Evolutionary conservation across 2,888 invertebrate species (phyloP), one percentile per base, ranked within the genome.

Genomic region (Ptilodon capucinus): DNA sequence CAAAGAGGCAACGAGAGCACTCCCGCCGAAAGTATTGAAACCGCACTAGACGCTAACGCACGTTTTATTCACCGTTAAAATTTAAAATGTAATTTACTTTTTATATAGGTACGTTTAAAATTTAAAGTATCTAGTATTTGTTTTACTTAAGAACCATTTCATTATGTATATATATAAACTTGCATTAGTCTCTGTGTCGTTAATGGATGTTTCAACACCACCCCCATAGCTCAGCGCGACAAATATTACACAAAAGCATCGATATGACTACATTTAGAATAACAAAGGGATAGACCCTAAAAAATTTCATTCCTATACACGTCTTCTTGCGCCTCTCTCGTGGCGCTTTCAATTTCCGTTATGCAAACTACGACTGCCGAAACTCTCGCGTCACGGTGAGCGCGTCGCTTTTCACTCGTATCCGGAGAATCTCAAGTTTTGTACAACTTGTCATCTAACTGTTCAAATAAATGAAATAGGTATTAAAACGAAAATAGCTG

Each of bases 1-100:
- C 84, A 85, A 83, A 84, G 83, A 44, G 51, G 58, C n/a, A n/a
- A n/a, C 47, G 38, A 2, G 46, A 51, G 46, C 40, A 40, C 42
- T 36, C 17, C 11, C 34, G 16, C 7, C 16, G 9, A n/a, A n/a
- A 28, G n/a, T 11, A 28, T 3, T 28, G 1, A 11, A 28, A 28
- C 40, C 23, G 3, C 14, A 7, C 32, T 7, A 16, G 9, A 11
- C 13, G 14, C 16, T 25, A 19, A 34, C 11, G 17, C 35, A 11
- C 7, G 9, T 35, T 17, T 16, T 17, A 35, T 35, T 35, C 18
- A 35, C 5, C 30, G 30, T 11, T 11, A 9, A 30, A 8, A 30
- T 30, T 30, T 9, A 9, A 30, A 30, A 6, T 23, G 4, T 6
- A 23, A 23, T 23, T 2, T 30, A 8, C 30, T 11, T 30, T 30